Evolutionary conservation across 1,140 invertebrate species (phyloP), one percentile per base, ranked within the genome.

Genomic region (Drosophila willistoni): DNA sequence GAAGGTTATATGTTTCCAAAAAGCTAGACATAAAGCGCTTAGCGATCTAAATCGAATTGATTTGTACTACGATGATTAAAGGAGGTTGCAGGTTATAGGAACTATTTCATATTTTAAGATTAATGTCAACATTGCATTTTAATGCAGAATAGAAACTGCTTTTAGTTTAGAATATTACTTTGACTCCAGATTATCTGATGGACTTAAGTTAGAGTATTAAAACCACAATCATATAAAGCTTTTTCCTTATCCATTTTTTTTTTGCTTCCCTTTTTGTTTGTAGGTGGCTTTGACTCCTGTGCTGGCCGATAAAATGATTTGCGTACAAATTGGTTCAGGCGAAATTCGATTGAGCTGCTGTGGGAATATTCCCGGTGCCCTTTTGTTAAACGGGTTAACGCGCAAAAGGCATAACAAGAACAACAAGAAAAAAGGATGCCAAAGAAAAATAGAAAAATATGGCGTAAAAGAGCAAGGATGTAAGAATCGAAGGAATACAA

Each of bases 271-370:
- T 39, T 17, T 54, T n/a, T n/a, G 54, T 64, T 76, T 71, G 65
- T 47, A 59, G 61, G 34, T 69, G 71, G 65, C 41, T 73, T 70
- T 66, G 63, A 42, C 65, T 77, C 57, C 51, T 73, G 62, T 59
- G 63, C 61, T 51, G 70, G 65, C 75, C 82, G 78, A 86, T 86
- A 81, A 86, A 86, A 86, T 86, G 78, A 86, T 86, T 86, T 86
- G 75, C 78, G 82, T 85, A 78, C 82, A 85, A 85, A 85, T 85
- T 86, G 82, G 82, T 79, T 85, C 47, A 54, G 61, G 57, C 67
- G 12, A 85, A 86, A 85, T 81, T 85, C 82, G 82, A 86, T 86
- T 86, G 82, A 86, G 82, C 71, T 86, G 79, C 78, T 86, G 79
- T 86, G 82, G 78, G 82, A 85, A 86, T 81, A 81, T 86, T 79